phyloP scores from a whole-genome alignment of 2,797 vertebrate species.

The Periparus ater region DNA sequence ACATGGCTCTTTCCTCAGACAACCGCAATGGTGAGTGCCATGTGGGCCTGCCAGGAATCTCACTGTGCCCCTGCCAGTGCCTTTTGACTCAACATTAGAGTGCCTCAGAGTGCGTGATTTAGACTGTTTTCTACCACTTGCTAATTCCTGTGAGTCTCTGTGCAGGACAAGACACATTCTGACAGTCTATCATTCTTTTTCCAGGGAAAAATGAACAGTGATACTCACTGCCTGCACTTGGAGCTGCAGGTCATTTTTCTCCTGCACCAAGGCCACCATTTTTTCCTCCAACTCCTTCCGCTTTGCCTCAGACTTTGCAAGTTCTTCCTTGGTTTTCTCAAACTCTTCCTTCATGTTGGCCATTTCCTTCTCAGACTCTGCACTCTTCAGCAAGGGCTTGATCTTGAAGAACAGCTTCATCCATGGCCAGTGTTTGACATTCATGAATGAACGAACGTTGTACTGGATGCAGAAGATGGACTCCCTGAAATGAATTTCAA shows the following conservation, averaged over 20 bases:
- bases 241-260: constrained; percentile 78
- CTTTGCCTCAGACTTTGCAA: constrained; percentile 74
- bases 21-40: not conserved
- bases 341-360: constrained; percentile 63
- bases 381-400: constrained; percentile 78
- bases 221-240: constrained; percentile 65
- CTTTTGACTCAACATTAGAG: not conserved
- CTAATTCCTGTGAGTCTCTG: not conserved
- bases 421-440: constrained; percentile 88
- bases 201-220: not conserved
- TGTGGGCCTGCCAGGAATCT: not conserved
- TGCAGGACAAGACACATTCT: not conserved
- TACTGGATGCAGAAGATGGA: constrained; percentile 84
- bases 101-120: not conserved
- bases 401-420: constrained; percentile 82
- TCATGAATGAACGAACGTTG: constrained; percentile 90
- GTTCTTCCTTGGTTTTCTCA: constrained; percentile 72
- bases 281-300: constrained; percentile 75
- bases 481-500: constrained; percentile 51
- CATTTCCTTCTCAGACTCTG: constrained; percentile 74
- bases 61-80: not conserved
- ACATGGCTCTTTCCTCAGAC: not conserved
- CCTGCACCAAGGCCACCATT: constrained; percentile 72
- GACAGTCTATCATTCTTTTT: fast-evolving
- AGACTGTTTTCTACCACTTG: not conserved